Conservation (phyloP, 2,888 invertebrate species). For the Eupithecia inturbata region DNA sequence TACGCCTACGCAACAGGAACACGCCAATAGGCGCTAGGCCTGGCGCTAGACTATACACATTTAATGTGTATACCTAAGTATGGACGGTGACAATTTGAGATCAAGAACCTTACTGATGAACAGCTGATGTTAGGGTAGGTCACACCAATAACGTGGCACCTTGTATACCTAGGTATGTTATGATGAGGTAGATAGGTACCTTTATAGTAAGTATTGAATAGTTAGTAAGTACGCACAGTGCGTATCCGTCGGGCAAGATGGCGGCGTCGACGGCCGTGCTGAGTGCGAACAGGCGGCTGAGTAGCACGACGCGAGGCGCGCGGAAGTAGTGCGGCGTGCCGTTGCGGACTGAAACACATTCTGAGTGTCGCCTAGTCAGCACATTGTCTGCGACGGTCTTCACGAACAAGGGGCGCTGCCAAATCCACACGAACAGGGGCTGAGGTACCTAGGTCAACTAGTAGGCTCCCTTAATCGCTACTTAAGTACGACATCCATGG, state of each 20-base stretch:
- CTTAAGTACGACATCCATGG: too few species aligned
- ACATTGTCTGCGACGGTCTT: background rate
- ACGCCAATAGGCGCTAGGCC: too few species aligned
- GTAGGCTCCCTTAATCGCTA: too few species aligned
- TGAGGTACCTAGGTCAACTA: slow-evolving; percentile 28
- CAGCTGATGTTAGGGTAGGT: too few species aligned
- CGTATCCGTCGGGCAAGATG: slow-evolving; percentile 67
- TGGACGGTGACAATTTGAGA: too few species aligned
- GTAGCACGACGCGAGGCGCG: slow-evolving; percentile 69
- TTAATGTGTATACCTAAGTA: too few species aligned
- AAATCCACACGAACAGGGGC: too few species aligned
- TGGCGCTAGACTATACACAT: too few species aligned
- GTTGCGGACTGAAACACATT: slow-evolving; percentile 61
- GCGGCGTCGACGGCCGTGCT: slow-evolving; percentile 71
- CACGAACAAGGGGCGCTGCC: slow-evolving; percentile 40
- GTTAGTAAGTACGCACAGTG: slow-evolving; percentile 56
- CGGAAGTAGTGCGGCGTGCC: slow-evolving; percentile 67
- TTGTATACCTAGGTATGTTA: too few species aligned
- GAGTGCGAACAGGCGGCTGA: slow-evolving; percentile 67
- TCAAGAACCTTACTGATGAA: too few species aligned
- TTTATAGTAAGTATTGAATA: background rate
- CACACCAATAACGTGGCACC: too few species aligned
- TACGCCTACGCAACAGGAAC: too few species aligned
- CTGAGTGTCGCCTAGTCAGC: background rate
- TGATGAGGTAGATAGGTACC: background rate